Base-by-base conservation (phyloP, 2,888 invertebrate species). In the Automeris io region DNA sequence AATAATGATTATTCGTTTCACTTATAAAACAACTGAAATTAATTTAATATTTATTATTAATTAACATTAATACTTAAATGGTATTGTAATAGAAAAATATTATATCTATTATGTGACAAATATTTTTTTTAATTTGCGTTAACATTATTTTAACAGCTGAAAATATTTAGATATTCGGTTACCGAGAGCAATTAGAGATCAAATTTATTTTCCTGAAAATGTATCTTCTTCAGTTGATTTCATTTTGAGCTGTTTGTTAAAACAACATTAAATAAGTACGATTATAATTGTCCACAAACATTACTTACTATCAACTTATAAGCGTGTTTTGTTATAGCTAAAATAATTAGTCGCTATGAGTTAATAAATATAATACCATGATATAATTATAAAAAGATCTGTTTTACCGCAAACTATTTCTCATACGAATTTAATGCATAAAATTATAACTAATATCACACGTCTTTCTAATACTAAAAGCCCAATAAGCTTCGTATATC, bases 371-470 rank as follows among this genome's bases (percentile, higher is more conserved):
- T 13, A 39, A 39, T 18, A 32, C 5, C 8, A 29, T 9, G 9
- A 33, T 19, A n/a, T 33, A 35, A 12, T 22, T 6, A 13, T 8
- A 24, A 24, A 23, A 11, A 32, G n/a, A 33, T 19, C 18, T 26
- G 8, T 26, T 9, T 25, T 22, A 13, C 29, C n/a, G 29, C 8
- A 9, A 29, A 24, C 24, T 32, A 24, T 29, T 18, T 31, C 32
- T 12, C 36, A 33, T 32, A 13, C 9, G 26, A 18, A 16, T 21
- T 23, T 22, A 18, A 39, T 6, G 21, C 22, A 29, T 19, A 29
- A 57, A 54, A 56, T 65, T 75, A 66, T 57, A 61, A 57, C 78
- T 80, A 83, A 74, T 83, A 83, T 83, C 82, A 83, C 83, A 83
- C 78, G 52, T 59, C 54, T 66, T 70, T 69, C 65, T 60, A 60